A percentile compares a stretch with the other conserved stretches of the same genome.
phyloP scores from a whole-genome alignment of 2,888 invertebrate genomes.

The Netelia fuscicornis region DNA sequence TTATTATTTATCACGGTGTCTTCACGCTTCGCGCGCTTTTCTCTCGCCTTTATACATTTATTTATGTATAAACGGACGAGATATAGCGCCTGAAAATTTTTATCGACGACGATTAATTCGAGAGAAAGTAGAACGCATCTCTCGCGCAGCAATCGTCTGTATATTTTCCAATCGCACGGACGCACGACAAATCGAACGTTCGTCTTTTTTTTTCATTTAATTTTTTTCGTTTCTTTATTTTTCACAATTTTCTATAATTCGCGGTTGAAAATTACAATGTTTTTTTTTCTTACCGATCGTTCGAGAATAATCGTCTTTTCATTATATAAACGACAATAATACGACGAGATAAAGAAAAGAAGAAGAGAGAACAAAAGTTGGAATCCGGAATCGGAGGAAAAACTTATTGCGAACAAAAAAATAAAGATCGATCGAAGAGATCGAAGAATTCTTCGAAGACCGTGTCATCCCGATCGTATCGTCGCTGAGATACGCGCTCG shows the following conservation, averaged over 20 bases:
- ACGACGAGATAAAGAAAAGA: background rate
- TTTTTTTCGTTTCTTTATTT: background rate
- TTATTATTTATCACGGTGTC: conserved; percentile 30
- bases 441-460: conserved; percentile 47
- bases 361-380: background rate
- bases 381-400: conserved; percentile 41
- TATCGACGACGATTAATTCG: conserved; percentile 34
- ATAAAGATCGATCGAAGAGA: conserved; percentile 18
- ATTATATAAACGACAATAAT: background rate
- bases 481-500: background rate
- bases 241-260: conserved; percentile 38
- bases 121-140: conserved; percentile 61
- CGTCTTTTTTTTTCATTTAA: conserved; percentile 9
- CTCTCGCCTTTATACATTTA: background rate
- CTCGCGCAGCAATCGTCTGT: conserved; percentile 8
- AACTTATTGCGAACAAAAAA: background rate
- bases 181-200: conserved; percentile 14
- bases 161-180: conserved; percentile 56
- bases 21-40: conserved; percentile 12
- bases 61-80: background rate
- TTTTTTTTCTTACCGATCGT: background rate
- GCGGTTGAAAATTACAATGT: conserved; percentile 3
- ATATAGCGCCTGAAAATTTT: conserved; percentile 3
- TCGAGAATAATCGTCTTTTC: background rate
- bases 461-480: conserved; percentile 36